These are phyloP conservation scores for Epistrophe eligans DNA, from an alignment of 2,888 invertebrate genomes.

Conservation along the genomic window DNA sequence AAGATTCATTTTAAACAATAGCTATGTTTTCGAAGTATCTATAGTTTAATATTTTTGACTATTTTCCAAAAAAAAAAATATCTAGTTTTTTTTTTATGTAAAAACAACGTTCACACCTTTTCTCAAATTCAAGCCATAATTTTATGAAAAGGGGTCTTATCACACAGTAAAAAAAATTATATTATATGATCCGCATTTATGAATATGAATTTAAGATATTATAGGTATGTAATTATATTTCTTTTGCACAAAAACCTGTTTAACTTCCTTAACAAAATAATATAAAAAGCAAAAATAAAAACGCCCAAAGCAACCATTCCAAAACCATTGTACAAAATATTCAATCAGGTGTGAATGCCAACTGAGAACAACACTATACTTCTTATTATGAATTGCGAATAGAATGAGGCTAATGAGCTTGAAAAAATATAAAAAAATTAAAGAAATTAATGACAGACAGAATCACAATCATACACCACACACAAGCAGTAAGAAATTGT, in stretches of 20 bases:
- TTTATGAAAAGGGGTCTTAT: not conserved
- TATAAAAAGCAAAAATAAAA: not conserved
- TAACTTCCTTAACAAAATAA: constrained; percentile 26
- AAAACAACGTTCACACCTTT: not conserved
- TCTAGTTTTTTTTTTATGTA: not conserved
- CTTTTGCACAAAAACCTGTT: constrained; percentile 38
- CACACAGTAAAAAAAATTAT: constrained; percentile 2
- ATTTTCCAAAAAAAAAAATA: too few relatives aligned
- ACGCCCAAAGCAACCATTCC: constrained; percentile 37
- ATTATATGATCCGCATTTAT: constrained; percentile 10
- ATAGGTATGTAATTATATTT: not conserved
- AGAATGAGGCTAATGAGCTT: constrained; percentile 57
- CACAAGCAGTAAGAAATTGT: constrained; percentile 13
- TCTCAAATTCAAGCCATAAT: not conserved
- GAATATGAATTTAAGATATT: not conserved
- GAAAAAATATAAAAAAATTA: constrained; percentile 19
- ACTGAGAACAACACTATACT: constrained; percentile 40
- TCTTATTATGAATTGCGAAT: constrained; percentile 29
- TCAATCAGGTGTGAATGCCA: constrained; percentile 57
- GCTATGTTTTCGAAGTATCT: too few relatives aligned
- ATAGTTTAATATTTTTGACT: not conserved
- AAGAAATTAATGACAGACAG: constrained; percentile 2
- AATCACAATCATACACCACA: constrained; percentile 1
- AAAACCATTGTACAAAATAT: constrained; percentile 24
- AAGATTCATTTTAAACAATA: too few relatives aligned